Conservation (phyloP, 2,113 vertebrate genomes). For the Speoplatyrhinus poulsoni region DNA sequence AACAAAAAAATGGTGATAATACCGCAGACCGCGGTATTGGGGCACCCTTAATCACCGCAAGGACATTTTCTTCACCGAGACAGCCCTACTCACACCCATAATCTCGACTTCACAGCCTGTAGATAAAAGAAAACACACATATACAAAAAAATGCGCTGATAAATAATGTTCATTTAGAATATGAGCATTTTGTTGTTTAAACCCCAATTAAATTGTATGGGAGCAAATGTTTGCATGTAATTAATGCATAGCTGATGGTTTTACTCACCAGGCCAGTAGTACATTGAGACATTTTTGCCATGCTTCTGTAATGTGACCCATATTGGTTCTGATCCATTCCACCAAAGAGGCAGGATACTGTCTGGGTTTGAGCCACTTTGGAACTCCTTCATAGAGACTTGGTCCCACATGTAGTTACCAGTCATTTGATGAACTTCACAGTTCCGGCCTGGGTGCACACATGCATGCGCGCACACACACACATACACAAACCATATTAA, state of each 20-base stretch:
- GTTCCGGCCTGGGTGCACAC: slow-evolving; percentile 80
- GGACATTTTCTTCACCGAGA: no score
- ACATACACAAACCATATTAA: no score
- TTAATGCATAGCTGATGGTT: no score
- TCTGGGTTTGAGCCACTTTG: slow-evolving; percentile 87
- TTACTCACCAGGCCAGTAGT: slow-evolving; percentile 91
- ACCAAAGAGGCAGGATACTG: slow-evolving; percentile 89
- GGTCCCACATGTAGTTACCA: slow-evolving; percentile 97
- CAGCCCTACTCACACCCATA: no score
- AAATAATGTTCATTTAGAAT: no score
- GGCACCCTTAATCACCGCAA: no score
- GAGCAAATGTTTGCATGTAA: no score
- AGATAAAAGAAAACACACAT: slow-evolving; percentile 7
- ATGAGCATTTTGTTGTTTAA: no score
- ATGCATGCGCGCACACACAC: not conserved
- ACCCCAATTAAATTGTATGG: no score
- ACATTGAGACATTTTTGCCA: slow-evolving; percentile 87
- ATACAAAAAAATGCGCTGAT: not conserved
- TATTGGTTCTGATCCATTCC: slow-evolving; percentile 92
- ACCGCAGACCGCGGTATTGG: no score
- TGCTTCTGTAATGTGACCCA: slow-evolving; percentile 92
- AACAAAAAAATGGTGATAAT: no score
- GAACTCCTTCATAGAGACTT: slow-evolving; percentile 81
- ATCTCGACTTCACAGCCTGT: slow-evolving; percentile 94
- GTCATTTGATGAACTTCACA: slow-evolving; percentile 91